Percentiles rank a stretch among this genome's conserved stretches.
Evolutionary conservation across 2,888 invertebrate species (phyloP).

Genomic region (Lydus trimaculatus): DNA sequence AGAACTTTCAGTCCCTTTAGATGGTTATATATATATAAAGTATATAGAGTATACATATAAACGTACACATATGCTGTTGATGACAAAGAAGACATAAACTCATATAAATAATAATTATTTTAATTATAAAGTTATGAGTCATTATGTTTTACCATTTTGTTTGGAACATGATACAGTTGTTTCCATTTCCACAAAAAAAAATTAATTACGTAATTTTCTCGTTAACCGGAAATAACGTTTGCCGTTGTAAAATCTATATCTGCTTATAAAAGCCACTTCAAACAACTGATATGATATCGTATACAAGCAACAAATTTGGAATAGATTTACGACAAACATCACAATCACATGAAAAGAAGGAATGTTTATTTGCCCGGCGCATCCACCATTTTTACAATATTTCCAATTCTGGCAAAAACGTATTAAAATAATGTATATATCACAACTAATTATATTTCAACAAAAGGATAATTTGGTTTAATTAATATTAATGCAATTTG

Average conservation of each 20-base stretch:
- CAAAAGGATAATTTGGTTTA: too few relatives aligned
- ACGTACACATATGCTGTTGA: constrained; percentile 26
- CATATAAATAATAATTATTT: constrained; percentile 35
- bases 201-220: constrained; percentile 20
- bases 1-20: constrained; percentile 30
- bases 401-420: too few relatives aligned
- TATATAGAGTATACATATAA: not conserved
- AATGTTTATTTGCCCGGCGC: not conserved
- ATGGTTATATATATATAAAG: constrained; percentile 27
- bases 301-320: not conserved
- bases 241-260: not conserved
- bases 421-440: too few relatives aligned
- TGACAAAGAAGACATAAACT: not conserved
- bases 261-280: not conserved
- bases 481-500: too few relatives aligned
- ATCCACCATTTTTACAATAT: not conserved
- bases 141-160: constrained; percentile 15
- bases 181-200: constrained; percentile 14
- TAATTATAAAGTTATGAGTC: constrained; percentile 28
- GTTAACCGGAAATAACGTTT: not conserved
- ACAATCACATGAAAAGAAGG: not conserved
- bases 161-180: constrained; percentile 13
- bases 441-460: too few relatives aligned
- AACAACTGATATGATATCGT: not conserved
- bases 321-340: not conserved